Evolutionary conservation across 1,140 invertebrate species (phyloP).

Genomic region (Atta texana): DNA sequence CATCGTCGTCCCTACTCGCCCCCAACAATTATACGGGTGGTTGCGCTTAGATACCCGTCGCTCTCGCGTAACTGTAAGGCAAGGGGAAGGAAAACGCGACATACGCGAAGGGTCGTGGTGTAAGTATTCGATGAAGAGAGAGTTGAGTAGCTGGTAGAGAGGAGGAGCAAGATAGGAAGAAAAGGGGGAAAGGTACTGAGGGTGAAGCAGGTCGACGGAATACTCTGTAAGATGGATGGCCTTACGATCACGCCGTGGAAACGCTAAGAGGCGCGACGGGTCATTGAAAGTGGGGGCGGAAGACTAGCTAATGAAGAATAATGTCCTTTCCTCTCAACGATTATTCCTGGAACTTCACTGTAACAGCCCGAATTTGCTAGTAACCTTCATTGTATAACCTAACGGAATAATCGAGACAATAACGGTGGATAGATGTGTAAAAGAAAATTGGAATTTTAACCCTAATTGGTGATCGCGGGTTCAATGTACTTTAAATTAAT

Average conservation of each 20-base stretch:
- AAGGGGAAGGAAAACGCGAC: conserved; percentile 67
- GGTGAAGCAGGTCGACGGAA: conserved; percentile 59
- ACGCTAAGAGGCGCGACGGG: conserved; percentile 83
- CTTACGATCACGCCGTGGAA: conserved; percentile 75
- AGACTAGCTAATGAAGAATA: conserved; percentile 83
- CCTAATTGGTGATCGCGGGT: too few relatives aligned
- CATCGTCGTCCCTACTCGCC: conserved; percentile 63
- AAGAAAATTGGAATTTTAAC: neutral
- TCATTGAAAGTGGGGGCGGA: conserved; percentile 82
- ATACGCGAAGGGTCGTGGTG: conserved; percentile 55
- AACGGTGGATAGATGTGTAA: neutral
- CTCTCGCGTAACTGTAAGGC: conserved; percentile 84
- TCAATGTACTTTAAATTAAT: too few relatives aligned
- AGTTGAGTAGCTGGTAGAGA: neutral
- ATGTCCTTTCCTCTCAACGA: conserved; percentile 70
- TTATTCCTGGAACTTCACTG: conserved; percentile 58
- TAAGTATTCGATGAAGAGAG: conserved; percentile 59
- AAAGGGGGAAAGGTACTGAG: conserved; percentile 39
- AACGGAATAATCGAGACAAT: neutral
- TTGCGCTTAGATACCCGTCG: conserved; percentile 84
- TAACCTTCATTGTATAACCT: conserved; percentile 20
- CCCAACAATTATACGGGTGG: conserved; percentile 85
- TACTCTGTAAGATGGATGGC: conserved; percentile 81
- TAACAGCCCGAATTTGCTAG: conserved; percentile 39
- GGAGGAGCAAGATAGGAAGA: conserved; percentile 59